Evolutionary conservation across 2,888 invertebrate species (phyloP), one percentile per base, ranked within the genome.

Genomic region (Malthinus seriepunctatus): DNA sequence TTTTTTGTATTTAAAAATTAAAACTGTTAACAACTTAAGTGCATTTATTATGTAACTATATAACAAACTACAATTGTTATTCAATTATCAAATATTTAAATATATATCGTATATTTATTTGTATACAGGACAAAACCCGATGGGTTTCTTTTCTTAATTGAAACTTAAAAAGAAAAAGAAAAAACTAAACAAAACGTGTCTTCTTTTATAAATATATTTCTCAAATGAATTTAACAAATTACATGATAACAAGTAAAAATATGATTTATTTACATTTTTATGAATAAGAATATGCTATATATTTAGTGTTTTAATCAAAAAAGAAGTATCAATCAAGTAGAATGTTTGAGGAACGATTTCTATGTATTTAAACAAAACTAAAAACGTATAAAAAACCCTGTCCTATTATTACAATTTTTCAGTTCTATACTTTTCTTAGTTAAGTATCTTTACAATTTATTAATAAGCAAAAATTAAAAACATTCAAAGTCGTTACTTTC

Each of bases 161-260:
- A 42, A 42, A 15, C 14, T 14, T 15, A 31, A 15, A 15, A 11
- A 34, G 10, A 14, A 32, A 35, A 51, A 11, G 8, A 31, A 54
- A 54, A 15, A 55, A 60, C 52, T 44, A 44, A 44, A 56, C 51
- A 15, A 42, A 56, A 51, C 31, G 38, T 23, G 23, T 2, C 2
- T 62, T 63, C 63, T 67, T 65, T 67, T 65, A 68, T 70, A 67
- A 67, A 69, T 70, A 68, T 70, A 69, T 69, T 69, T 67, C 62
- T 61, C 53, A 60, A 65, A 63, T 60, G 57, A 67, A 69, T 65
- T 69, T 67, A 69, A 69, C 69, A 70, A 69, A 71, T 69, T 69
- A 69, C 63, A 71, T 67, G 67, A 71, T 44, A 59, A 57, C 67
- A 68, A 69, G 69, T 69, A 71, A 65, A 69, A 70, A 70, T 69